phyloP scores from a whole-genome alignment of 2,113 vertebrate genomes.

The Takifugu bimaculatus region DNA sequence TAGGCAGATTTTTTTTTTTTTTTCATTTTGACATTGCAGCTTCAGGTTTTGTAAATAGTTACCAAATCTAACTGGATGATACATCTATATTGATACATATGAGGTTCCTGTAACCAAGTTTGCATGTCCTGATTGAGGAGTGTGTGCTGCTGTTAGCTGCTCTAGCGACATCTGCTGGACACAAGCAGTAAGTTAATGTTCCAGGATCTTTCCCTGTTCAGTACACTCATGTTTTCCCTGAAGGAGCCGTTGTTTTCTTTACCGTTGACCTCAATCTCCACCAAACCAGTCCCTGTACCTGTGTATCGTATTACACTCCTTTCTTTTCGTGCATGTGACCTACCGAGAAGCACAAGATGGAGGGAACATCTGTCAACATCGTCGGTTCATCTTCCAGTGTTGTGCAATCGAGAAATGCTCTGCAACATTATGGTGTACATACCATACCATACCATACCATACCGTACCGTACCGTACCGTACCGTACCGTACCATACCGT shows the following conservation, averaged over 20 bases:
- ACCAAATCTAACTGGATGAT: background rate
- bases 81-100: too few species aligned
- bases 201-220: background rate
- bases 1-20: background rate
- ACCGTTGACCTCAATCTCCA: too few species aligned
- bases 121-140: background rate
- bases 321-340: background rate
- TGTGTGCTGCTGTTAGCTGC: constrained; percentile 20
- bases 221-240: background rate
- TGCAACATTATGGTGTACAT: too few species aligned
- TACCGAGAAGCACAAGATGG: background rate
- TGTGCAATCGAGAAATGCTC: too few species aligned
- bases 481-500: too few species aligned
- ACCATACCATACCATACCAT: too few species aligned
- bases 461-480: too few species aligned
- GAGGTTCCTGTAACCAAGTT: background rate
- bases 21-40: too few species aligned
- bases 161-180: constrained; percentile 57
- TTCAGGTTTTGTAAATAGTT: background rate
- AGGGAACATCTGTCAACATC: too few species aligned
- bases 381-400: too few species aligned
- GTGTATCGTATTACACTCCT: background rate
- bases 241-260: too few species aligned
- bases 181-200: constrained; percentile 3
- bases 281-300: too few species aligned